phyloP scores from a whole-genome alignment of 1,140 invertebrate genomes.

The Ceratosolen solmsi region DNA sequence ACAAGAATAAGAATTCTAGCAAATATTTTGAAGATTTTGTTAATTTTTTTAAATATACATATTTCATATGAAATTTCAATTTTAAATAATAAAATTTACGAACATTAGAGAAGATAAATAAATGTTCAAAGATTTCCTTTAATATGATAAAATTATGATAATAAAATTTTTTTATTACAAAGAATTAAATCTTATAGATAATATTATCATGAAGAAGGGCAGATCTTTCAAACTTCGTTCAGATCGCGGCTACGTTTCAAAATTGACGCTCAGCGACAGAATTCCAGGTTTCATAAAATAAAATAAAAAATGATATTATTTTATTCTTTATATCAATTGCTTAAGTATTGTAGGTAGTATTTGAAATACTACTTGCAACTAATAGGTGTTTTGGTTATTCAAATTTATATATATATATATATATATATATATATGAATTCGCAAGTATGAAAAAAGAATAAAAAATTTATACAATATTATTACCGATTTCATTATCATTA shows the following conservation, averaged over 20 bases:
- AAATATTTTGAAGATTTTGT: too few relatives aligned
- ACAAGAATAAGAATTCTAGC: neutral
- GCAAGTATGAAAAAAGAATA: too few relatives aligned
- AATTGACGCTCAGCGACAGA: slow-evolving; percentile 33
- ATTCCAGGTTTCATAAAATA: slow-evolving; percentile 43
- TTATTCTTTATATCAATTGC: too few relatives aligned
- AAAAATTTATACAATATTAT: too few relatives aligned
- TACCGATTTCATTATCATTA: too few relatives aligned
- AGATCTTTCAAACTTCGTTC: slow-evolving; percentile 45
- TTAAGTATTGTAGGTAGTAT: neutral
- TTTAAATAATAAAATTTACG: too few relatives aligned
- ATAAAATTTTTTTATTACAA: too few relatives aligned
- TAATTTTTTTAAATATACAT: too few relatives aligned
- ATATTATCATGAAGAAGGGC: slow-evolving; percentile 48
- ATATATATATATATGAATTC: too few relatives aligned
- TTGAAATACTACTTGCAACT: neutral
- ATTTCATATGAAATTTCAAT: too few relatives aligned
- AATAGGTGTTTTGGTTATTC: neutral
- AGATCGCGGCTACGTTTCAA: slow-evolving; percentile 36
- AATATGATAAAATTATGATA: neutral
- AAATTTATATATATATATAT: neutral
- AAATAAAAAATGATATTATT: slow-evolving; percentile 11
- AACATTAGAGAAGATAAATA: neutral
- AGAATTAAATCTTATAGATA: slow-evolving; percentile 43
- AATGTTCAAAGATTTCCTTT: neutral